Conservation (phyloP, 2,113 vertebrate genomes). For the Actenoides lindsayi region DNA sequence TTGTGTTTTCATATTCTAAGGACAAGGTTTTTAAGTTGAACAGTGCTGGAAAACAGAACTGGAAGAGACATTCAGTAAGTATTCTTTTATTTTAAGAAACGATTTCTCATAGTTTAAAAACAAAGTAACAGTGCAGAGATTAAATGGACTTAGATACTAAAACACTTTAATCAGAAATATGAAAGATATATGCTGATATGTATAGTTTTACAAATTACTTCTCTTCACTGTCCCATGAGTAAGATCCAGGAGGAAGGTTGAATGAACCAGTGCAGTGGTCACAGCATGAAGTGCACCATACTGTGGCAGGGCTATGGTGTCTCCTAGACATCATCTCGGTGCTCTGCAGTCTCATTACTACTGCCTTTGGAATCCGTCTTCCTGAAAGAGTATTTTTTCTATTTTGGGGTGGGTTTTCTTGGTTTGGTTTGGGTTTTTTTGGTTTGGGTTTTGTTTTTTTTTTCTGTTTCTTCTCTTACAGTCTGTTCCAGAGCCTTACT, state of each 20-base stretch:
- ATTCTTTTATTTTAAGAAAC: background rate
- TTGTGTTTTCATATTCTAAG: background rate
- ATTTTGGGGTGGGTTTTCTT: background rate
- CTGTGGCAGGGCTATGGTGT: rapidly evolving
- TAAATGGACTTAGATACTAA: background rate
- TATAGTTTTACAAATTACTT: background rate
- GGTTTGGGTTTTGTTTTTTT: too few species aligned
- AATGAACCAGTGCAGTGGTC: rapidly evolving
- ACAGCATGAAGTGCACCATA: rapidly evolving
- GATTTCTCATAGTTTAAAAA: background rate
- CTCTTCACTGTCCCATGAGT: rapidly evolving
- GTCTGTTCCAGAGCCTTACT: rapidly evolving
- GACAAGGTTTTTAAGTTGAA: background rate
- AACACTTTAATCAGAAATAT: background rate
- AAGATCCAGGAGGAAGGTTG: background rate
- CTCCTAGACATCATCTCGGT: background rate
- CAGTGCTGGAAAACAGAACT: background rate
- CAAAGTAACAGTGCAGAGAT: background rate
- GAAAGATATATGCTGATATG: background rate
- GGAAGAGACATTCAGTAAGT: background rate
- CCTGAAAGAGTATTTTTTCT: rapidly evolving
- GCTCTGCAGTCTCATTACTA: background rate
- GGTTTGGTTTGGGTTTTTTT: too few species aligned
- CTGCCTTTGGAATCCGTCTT: background rate
- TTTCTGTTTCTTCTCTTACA: background rate